phyloP scores from a whole-genome alignment of 1,140 invertebrate species.

The Melipona quadrifasciata region DNA sequence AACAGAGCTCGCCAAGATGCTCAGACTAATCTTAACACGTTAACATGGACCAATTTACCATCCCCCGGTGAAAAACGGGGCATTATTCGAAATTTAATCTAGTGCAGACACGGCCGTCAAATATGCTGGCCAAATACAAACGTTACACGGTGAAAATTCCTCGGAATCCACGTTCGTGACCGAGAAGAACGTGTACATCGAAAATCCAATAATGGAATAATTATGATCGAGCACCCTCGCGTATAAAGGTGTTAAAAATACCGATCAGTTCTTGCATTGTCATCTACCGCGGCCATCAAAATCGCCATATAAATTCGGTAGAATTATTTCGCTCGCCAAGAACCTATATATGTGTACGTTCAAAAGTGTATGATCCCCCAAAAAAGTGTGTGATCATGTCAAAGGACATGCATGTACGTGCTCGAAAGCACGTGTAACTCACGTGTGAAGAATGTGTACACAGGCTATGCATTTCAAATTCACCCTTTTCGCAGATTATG shows the following conservation, averaged over 20 bases:
- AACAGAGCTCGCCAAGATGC: not conserved
- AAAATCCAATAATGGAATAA: slow-evolving; percentile 33
- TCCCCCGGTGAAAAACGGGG: not conserved
- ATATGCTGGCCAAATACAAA: slow-evolving; percentile 33
- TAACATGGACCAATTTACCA: slow-evolving; percentile 1
- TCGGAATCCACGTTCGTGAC: not conserved
- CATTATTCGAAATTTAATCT: slow-evolving; percentile 24
- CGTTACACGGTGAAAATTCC: slow-evolving; percentile 27
- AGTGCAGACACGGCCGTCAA: slow-evolving; percentile 30
- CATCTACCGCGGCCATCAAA: not conserved
- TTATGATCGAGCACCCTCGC: not conserved
- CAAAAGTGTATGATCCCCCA: no score
- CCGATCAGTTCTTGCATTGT: slow-evolving; percentile 32
- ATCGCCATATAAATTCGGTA: not conserved
- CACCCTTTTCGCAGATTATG: no score
- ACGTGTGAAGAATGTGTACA: no score
- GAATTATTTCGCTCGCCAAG: not conserved
- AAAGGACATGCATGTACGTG: no score
- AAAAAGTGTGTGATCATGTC: no score
- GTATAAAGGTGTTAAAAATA: not conserved
- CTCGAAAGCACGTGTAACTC: no score
- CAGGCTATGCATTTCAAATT: no score
- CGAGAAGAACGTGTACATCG: not conserved
- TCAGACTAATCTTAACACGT: slow-evolving; percentile 17
- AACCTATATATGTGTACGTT: no score